A percentile compares a stretch with the other conserved stretches of the same genome.
These are phyloP conservation scores for Cheilosia pagana DNA, from an alignment of 2,888 invertebrate genomes.

Conservation along the genomic window DNA sequence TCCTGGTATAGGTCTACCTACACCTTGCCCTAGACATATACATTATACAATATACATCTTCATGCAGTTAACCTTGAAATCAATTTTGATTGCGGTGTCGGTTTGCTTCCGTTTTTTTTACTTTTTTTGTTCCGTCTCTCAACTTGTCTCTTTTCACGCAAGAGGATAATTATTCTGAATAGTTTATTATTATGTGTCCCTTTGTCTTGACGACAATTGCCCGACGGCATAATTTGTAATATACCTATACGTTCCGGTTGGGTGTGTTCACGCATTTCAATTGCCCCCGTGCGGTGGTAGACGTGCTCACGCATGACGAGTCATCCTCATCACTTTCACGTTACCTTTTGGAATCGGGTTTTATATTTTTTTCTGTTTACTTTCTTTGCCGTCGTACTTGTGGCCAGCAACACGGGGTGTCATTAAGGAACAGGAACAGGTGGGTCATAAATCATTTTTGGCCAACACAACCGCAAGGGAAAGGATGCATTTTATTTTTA, in stretches of 20 bases:
- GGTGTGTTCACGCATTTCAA: conserved; percentile 62
- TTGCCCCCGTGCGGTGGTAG: conserved; percentile 7
- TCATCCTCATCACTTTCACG: conserved; percentile 31
- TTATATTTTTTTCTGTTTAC: not conserved
- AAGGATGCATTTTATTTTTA: conserved; percentile 8
- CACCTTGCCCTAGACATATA: conserved; percentile 33
- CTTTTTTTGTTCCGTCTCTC: not conserved
- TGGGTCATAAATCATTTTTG: conserved; percentile 14
- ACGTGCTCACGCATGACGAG: conserved; percentile 54
- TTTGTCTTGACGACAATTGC: conserved; percentile 55
- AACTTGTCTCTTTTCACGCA: conserved; percentile 34
- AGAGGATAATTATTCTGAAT: conserved; percentile 52
- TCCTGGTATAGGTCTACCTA: too few relatives aligned
- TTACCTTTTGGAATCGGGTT: not conserved
- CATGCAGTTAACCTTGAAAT: conserved; percentile 52
- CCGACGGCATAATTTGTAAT: conserved; percentile 56
- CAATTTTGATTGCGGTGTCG: conserved; percentile 19
- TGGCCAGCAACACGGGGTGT: not conserved
- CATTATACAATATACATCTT: too few relatives aligned
- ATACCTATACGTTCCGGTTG: conserved; percentile 45
- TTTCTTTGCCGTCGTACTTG: conserved; percentile 2
- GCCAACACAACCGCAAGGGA: not conserved
- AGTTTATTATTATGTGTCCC: conserved; percentile 54
- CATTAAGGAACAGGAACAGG: conserved; percentile 8
- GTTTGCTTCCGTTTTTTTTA: conserved; percentile 10